A percentile compares a stretch with the other conserved stretches of the same genome.
Evolutionary conservation across 2,888 invertebrate genomes (phyloP).

Genomic region (Carpatolechia fugitivella): DNA sequence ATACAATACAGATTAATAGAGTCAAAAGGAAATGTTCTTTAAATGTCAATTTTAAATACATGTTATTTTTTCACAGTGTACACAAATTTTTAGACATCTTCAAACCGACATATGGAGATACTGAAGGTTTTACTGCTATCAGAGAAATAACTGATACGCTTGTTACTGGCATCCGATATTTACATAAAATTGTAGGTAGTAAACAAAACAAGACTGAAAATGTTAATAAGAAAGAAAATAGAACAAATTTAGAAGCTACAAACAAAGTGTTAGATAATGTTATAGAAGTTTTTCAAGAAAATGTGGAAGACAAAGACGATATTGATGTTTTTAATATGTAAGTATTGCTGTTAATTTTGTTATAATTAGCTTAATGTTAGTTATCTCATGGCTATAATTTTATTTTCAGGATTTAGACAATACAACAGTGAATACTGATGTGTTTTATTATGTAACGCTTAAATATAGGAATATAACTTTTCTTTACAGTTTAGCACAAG

Average conservation of each 20-base stretch:
- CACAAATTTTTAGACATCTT: conserved; percentile 56
- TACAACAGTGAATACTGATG: too few relatives aligned
- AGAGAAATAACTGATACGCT: conserved; percentile 47
- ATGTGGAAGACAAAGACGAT: conserved; percentile 29
- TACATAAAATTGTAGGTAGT: conserved; percentile 47
- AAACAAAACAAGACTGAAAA: conserved; percentile 15
- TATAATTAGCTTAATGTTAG: neutral
- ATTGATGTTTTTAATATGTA: conserved; percentile 59
- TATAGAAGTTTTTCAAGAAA: conserved; percentile 36
- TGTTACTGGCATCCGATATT: conserved; percentile 46
- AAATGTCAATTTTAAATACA: too few relatives aligned
- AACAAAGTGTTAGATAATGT: conserved; percentile 43
- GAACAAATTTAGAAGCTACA: conserved; percentile 13
- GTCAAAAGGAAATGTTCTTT: too few relatives aligned
- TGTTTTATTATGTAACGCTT: too few relatives aligned
- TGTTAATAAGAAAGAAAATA: neutral
- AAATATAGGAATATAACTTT: too few relatives aligned
- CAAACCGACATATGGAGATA: conserved; percentile 60
- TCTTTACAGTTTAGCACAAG: conserved; percentile 53
- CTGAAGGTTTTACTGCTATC: conserved; percentile 51
- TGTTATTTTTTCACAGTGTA: conserved; percentile 46
- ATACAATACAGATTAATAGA: too few relatives aligned
- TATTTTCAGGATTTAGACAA: too few relatives aligned
- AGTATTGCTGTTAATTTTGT: conserved; percentile 33
- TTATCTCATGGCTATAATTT: too few relatives aligned